Conservation (phyloP, 2,888 invertebrate species). For the Drosophila suboccidentalis region DNA sequence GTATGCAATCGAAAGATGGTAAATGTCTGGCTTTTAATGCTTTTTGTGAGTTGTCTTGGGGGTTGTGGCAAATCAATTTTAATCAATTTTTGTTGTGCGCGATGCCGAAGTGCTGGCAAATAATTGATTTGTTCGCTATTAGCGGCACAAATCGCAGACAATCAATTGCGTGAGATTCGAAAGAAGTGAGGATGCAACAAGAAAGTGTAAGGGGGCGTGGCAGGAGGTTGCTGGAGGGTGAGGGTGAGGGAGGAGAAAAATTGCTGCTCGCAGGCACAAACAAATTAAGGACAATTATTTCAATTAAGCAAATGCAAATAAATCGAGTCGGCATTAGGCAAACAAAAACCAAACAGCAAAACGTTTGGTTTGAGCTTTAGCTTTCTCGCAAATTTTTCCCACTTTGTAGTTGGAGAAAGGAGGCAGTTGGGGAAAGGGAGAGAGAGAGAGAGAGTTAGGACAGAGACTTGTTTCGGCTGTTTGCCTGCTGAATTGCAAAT, state of each 20-base stretch:
- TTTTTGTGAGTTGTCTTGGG: conserved; percentile 26
- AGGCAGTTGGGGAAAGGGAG: background rate
- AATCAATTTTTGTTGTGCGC: conserved; percentile 70
- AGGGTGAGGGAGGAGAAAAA: background rate
- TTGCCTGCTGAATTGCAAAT: conserved; percentile 74
- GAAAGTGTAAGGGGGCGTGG: conserved; percentile 4
- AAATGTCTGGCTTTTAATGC: conserved; percentile 49
- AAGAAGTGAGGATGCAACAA: conserved; percentile 3
- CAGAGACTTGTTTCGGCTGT: conserved; percentile 26
- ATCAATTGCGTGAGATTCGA: conserved; percentile 63
- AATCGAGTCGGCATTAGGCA: conserved; percentile 74
- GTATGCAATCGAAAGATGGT: conserved; percentile 11
- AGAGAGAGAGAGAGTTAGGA: background rate
- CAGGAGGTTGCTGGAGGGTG: too few species aligned
- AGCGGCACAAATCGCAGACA: conserved; percentile 78
- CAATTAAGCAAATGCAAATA: conserved; percentile 81
- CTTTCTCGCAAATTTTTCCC: conserved; percentile 37
- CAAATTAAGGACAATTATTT: conserved; percentile 81
- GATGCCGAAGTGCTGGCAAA: conserved; percentile 62
- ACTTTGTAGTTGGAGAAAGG: conserved; percentile 25
- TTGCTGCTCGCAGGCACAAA: conserved; percentile 72
- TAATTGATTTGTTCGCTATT: conserved; percentile 78
- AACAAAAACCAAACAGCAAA: conserved; percentile 69
- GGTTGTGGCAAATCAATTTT: conserved; percentile 66
- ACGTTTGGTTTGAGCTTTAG: conserved; percentile 33